Base-by-base conservation (phyloP, 1,140 invertebrate genomes). In the Trichoplusia ni region DNA sequence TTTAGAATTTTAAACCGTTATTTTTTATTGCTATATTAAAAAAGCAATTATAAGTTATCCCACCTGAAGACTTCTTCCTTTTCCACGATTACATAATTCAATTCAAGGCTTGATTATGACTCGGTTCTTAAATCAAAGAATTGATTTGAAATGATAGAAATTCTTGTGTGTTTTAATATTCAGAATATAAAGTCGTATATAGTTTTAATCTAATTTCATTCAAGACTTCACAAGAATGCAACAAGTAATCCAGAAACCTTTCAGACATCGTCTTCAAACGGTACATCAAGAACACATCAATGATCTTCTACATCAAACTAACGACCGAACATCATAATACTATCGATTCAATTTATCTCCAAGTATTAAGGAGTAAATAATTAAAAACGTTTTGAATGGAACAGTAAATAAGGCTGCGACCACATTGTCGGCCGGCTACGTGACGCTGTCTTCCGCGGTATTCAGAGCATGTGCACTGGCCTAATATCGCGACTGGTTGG, bases 301-400 rank as follows among this genome's bases (percentile, higher is more conserved):
- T n/a, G n/a, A n/a, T n/a, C n/a, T n/a, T n/a, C n/a, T n/a, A n/a
- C n/a, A n/a, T n/a, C n/a, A n/a, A n/a, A n/a, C 42, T 29, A 14
- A 44, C 37, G 23, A 23, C 21, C 35, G 23, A 33, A 18, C 11
- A 33, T 51, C 61, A 64, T 69, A 69, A 69, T 64, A 53, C 61
- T 67, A 71, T 71, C 69, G 58, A 23, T 16, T 16, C 56, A 46
- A 64, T 71, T 71, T 67, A 71, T 71, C 69, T 67, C 40, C 13
- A 42, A 44, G 14, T 11, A 27, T 42, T 25, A 21, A 42, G 16
- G 16, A 58, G 54, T 67, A 65, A 72, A 72, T 68, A 58, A 58
- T 72, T 68, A 72, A 72, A 72, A 54, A 49, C 4, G 18, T 18
- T 60, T 29, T 67, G 58, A 72, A 72, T 72, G 53, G 65, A 29